Evolutionary conservation across 1,140 invertebrate genomes (phyloP).

Genomic region (Ceratina calcarata): DNA sequence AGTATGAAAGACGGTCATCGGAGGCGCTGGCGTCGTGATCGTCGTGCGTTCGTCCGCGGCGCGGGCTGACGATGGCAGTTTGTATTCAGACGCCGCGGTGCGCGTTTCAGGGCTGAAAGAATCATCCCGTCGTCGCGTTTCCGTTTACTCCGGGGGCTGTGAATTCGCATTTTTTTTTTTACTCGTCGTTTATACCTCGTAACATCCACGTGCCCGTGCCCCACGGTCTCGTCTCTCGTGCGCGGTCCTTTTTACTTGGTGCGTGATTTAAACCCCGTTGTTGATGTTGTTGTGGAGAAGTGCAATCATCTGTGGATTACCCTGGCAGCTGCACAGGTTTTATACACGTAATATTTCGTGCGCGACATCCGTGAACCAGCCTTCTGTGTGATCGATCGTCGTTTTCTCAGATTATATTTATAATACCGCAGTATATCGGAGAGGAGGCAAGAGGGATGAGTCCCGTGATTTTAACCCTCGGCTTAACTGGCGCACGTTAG

Average conservation of each 20-base stretch:
- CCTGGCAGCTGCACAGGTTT: slow-evolving; percentile 38
- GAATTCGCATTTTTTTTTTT: not conserved
- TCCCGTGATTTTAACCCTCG: slow-evolving; percentile 28
- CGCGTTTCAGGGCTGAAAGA: slow-evolving; percentile 49
- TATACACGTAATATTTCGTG: too few species aligned
- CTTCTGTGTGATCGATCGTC: slow-evolving; percentile 49
- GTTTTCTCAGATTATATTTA: slow-evolving; percentile 42
- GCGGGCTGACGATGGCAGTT: slow-evolving; percentile 67
- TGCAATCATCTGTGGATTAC: slow-evolving; percentile 62
- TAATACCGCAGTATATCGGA: slow-evolving; percentile 1
- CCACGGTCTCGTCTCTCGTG: too few species aligned
- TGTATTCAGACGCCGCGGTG: slow-evolving; percentile 70
- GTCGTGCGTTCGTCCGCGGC: slow-evolving; percentile 39
- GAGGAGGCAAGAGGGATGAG: not conserved
- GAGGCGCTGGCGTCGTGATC: slow-evolving; percentile 33
- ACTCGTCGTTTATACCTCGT: too few species aligned
- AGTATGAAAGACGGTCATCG: not conserved
- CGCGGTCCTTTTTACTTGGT: too few species aligned
- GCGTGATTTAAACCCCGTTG: too few species aligned
- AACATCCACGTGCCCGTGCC: too few species aligned
- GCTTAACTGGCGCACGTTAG: too few species aligned
- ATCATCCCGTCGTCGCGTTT: not conserved
- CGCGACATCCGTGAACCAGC: slow-evolving; percentile 45
- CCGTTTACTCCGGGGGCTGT: not conserved
- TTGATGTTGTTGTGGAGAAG: slow-evolving; percentile 7